A percentile compares a stretch with the other conserved stretches of the same genome.
phyloP scores from a whole-genome alignment of 2,113 vertebrate genomes.

The Perca flavescens region DNA sequence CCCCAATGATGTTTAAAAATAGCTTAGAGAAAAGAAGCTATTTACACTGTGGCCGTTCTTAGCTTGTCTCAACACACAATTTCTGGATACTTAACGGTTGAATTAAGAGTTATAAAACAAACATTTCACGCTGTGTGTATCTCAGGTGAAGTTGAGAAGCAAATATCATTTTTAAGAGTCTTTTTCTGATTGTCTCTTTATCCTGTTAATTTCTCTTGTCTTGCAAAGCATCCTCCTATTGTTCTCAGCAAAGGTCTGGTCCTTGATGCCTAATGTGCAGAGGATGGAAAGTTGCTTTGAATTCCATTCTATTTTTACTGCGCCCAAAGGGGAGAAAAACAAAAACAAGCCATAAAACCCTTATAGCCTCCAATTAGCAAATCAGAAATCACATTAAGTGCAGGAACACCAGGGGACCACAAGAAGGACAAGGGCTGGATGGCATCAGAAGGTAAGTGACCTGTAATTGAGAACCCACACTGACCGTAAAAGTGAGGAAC shows the following conservation, averaged over 20 bases:
- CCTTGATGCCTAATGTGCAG: constrained; percentile 70
- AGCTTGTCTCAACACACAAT: not conserved
- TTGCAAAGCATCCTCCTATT: constrained; percentile 75
- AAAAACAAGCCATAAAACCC: constrained; percentile 76
- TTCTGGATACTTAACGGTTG: constrained; percentile 6
- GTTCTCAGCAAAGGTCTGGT: constrained; percentile 60
- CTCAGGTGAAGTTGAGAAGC: not conserved
- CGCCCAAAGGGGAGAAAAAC: constrained; percentile 56
- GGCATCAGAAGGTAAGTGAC: constrained; percentile 2
- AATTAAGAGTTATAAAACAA: constrained; percentile 14
- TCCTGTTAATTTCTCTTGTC: constrained; percentile 61
- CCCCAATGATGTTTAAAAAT: constrained; percentile 66
- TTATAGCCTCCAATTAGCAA: constrained; percentile 62
- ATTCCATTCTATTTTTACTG: constrained; percentile 73
- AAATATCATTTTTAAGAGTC: constrained; percentile 11
- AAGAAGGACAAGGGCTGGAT: not conserved
- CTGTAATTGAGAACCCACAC: not conserved
- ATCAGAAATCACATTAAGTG: constrained; percentile 53
- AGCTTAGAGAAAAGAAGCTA: constrained; percentile 53
- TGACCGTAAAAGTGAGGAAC: not conserved
- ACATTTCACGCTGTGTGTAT: not conserved
- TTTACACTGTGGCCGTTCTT: constrained; percentile 10
- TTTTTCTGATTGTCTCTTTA: constrained; percentile 71
- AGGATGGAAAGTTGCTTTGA: constrained; percentile 72
- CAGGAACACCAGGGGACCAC: constrained; percentile 21